Base-by-base conservation (phyloP, 2,797 vertebrate genomes). In the Myotis myotis region DNA sequence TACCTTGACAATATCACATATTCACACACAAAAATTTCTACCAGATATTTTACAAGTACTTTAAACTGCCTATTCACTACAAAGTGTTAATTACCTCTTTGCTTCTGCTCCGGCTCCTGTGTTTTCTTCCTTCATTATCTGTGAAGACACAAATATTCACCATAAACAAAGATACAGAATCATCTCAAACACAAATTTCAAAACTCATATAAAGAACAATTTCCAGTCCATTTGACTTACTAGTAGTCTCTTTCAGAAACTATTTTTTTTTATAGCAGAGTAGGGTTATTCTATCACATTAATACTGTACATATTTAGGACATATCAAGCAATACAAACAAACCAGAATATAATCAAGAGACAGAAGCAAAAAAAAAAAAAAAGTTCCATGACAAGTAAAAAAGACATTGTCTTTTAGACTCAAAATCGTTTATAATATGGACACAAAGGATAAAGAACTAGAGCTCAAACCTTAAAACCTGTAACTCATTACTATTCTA, bases 41-140 rank as follows among this genome's bases (percentile, higher is more conserved):
- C 72, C 97, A 98, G 96, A 98, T 95, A 98, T 36, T 97, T 98
- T 97, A 98, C 78, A 98, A 89, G 98, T 96, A 98, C 79, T 97
- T 97, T 97, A 98, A 96, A 99, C 98, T 94, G 98, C 99, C 98
- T 97, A 97, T 99, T 98, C 98, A 11, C 99, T 98, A 99, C 98
- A 99, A 98, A 99, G 98, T 93, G 38, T 98, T 98, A 99, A 98
- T 99, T 99, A 99, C 99, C 99, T 99, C 99, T 99, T 99, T 99
- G 98, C 99, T 99, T 99, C 99, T 99, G 99, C 99, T 99, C 97
- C 99, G 99, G 98, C 99, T 99, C 98, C 98, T 99, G 98, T 99
- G 98, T 98, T 99, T 99, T 98, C 99, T 99, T 96, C 98, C 98
- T 97, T 99, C 98, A 94, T 99, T 98, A 98, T 99, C 99, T 99